Conservation (phyloP, 53 echinoderm and acorn worm species). For the Henricia sp. region DNA sequence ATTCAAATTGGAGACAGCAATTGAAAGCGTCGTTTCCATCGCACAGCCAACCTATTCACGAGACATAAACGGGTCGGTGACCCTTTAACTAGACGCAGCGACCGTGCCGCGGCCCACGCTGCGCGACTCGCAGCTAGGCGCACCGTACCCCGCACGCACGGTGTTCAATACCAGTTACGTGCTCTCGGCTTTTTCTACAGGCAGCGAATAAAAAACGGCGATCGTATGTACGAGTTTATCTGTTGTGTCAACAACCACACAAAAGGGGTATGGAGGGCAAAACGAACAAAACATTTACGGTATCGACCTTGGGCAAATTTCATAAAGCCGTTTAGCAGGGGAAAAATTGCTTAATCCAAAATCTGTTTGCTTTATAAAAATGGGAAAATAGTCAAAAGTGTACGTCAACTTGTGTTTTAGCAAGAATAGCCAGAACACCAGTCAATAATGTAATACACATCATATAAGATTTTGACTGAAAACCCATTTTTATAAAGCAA, state of each 20-base stretch:
- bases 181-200: slow-evolving; percentile 6
- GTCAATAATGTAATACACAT: no score
- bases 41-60: slow-evolving; percentile 13
- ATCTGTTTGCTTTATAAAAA: no score
- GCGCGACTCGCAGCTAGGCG: neutral
- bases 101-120: neutral
- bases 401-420: no score
- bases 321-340: no score
- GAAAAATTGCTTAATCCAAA: no score
- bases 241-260: slow-evolving; percentile 41
- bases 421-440: neutral
- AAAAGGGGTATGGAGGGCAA: slow-evolving; percentile 41
- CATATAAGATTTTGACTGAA: no score
- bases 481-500: no score
- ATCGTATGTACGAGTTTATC: slow-evolving; percentile 27
- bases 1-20: no score
- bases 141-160: neutral
- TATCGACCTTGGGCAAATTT: no score
- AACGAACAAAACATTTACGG: neutral
- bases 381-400: no score
- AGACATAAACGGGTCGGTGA: slow-evolving; percentile 51
- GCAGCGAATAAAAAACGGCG: neutral
- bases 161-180: slow-evolving; percentile 38
- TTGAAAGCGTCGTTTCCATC: slow-evolving; percentile 8
- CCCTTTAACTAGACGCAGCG: slow-evolving; percentile 21